Conservation (phyloP, 1,140 invertebrate genomes). For the Pseudomyrmex dendroicus region DNA sequence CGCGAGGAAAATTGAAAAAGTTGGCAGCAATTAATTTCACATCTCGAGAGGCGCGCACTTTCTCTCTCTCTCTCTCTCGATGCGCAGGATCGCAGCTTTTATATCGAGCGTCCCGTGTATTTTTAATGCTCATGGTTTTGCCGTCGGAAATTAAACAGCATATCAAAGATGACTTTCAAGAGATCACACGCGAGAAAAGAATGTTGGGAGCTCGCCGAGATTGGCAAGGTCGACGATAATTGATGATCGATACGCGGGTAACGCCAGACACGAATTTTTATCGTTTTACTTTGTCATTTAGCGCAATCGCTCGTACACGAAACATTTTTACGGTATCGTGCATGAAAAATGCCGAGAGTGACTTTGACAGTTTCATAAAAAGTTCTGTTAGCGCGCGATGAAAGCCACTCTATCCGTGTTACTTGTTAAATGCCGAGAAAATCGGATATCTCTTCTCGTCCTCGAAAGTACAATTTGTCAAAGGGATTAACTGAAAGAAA, state of each 20-base stretch:
- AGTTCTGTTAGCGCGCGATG: slow-evolving; percentile 26
- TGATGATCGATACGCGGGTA: slow-evolving; percentile 37
- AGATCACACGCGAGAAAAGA: slow-evolving; percentile 17
- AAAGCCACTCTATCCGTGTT: slow-evolving; percentile 11
- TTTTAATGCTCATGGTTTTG: neutral
- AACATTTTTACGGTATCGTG: slow-evolving; percentile 48
- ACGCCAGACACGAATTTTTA: slow-evolving; percentile 18
- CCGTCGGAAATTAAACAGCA: slow-evolving; percentile 21
- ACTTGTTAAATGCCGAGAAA: slow-evolving; percentile 33
- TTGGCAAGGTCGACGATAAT: slow-evolving; percentile 34
- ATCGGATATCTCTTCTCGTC: slow-evolving; percentile 31
- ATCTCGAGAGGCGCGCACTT: neutral
- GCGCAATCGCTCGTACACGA: slow-evolving; percentile 49
- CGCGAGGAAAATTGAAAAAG: slow-evolving; percentile 54
- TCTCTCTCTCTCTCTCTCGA: no score
- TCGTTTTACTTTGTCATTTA: slow-evolving; percentile 56
- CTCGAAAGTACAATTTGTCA: neutral
- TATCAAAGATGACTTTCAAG: slow-evolving; percentile 45
- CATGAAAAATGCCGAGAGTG: slow-evolving; percentile 54
- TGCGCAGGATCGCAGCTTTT: neutral
- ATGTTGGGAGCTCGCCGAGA: neutral
- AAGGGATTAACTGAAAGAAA: neutral
- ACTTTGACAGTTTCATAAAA: slow-evolving; percentile 56
- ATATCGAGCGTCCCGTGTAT: neutral
- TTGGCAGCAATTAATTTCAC: slow-evolving; percentile 54